phyloP scores from a whole-genome alignment of 1,140 invertebrate genomes.

The Apis laboriosa region DNA sequence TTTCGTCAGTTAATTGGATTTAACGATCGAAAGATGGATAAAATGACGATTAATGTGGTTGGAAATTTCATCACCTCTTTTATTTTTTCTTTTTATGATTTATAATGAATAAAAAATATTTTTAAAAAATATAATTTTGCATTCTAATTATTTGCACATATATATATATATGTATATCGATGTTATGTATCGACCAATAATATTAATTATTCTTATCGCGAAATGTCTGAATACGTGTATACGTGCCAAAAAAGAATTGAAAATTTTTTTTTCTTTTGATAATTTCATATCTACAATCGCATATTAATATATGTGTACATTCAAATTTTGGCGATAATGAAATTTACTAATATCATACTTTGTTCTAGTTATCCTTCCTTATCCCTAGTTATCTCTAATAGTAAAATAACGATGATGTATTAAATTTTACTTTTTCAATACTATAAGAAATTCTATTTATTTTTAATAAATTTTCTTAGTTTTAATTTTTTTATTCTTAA shows the following conservation, averaged over 20 bases:
- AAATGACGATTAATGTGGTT: background rate
- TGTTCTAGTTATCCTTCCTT: too few species aligned
- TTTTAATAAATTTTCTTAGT: too few species aligned
- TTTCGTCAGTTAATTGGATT: background rate
- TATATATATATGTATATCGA: too few species aligned
- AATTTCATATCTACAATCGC: background rate
- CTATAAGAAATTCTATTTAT: too few species aligned
- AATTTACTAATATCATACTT: background rate
- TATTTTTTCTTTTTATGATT: background rate
- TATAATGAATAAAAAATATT: background rate
- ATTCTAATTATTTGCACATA: too few species aligned
- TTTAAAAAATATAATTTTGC: background rate
- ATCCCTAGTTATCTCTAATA: too few species aligned
- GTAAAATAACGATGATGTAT: too few species aligned
- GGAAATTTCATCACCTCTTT: background rate
- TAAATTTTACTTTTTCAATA: too few species aligned
- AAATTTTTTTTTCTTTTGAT: background rate
- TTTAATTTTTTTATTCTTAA: too few species aligned
- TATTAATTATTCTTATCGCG: constrained; percentile 3
- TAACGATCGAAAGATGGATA: background rate
- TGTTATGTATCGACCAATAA: too few species aligned
- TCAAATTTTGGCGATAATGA: background rate
- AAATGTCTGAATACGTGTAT: background rate
- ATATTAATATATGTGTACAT: background rate
- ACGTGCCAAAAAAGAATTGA: background rate